Percentiles rank a stretch among this genome's conserved stretches.
phyloP scores from a whole-genome alignment of 2,888 invertebrate genomes.

The Chirona hameri region DNA sequence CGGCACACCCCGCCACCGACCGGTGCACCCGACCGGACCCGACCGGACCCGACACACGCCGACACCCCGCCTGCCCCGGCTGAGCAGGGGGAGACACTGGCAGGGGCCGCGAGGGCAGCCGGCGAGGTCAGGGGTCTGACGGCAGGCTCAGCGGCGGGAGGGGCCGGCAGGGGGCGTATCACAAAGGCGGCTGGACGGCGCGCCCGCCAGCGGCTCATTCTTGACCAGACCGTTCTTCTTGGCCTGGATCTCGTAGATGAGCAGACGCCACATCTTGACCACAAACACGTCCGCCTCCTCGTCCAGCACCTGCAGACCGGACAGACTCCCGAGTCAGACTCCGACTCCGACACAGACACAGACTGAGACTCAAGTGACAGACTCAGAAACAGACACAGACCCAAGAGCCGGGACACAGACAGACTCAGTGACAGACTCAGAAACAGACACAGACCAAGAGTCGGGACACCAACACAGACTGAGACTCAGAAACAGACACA shows the following conservation, averaged over 20 bases:
- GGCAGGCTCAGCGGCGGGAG: no score
- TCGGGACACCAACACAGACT: no score
- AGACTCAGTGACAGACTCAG: no score
- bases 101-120: not conserved
- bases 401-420: no score
- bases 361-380: no score
- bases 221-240: constrained; percentile 89
- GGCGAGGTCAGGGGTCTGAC: no score
- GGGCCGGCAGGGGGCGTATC: not conserved
- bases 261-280: constrained; percentile 99
- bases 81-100: not conserved
- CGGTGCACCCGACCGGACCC: not conserved
- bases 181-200: not conserved
- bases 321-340: no score
- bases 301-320: constrained; percentile 78
- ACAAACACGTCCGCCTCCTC: constrained; percentile 99
- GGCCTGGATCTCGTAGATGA: constrained; percentile 99
- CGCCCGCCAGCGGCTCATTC: constrained; percentile 39
- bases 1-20: not conserved
- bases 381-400: no score
- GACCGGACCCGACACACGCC: not conserved
- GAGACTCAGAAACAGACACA: no score
- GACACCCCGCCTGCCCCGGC: not conserved
- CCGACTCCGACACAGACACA: no score
- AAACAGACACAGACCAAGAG: no score